Conservation (phyloP, 2,797 vertebrate species). For the Karalla daura region DNA sequence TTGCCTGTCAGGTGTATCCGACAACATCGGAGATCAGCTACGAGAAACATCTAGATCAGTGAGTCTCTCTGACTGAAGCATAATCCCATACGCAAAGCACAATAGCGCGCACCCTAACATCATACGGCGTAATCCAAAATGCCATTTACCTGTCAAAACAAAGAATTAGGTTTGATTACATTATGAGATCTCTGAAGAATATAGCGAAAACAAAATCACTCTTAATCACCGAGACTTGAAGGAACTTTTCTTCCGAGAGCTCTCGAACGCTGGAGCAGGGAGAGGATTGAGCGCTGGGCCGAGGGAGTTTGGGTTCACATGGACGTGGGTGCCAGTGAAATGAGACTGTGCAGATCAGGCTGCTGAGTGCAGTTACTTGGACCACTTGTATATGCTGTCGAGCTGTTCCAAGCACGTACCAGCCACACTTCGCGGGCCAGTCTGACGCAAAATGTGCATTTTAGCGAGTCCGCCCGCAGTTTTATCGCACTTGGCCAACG, state of each 20-base stretch:
- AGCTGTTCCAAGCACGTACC: constrained; percentile 64
- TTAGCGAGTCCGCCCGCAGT: constrained; percentile 26
- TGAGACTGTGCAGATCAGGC: constrained; percentile 62
- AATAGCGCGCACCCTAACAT: constrained; percentile 28
- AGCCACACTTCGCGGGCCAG: constrained; percentile 51
- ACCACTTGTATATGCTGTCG: constrained; percentile 63
- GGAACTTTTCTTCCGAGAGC: constrained; percentile 45
- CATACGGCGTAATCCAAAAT: constrained; percentile 24
- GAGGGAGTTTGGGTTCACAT: constrained; percentile 31
- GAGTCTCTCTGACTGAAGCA: constrained; percentile 25
- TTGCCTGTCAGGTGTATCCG: constrained; percentile 67
- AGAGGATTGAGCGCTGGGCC: constrained; percentile 38
- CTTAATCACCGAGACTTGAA: constrained; percentile 35
- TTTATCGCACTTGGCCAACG: constrained; percentile 50
- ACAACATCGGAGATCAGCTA: constrained; percentile 58
- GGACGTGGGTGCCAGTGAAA: constrained; percentile 49
- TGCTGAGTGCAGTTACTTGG: constrained; percentile 53
- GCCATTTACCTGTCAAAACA: constrained; percentile 44
- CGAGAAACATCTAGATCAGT: constrained; percentile 39
- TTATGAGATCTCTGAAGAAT: constrained; percentile 34
- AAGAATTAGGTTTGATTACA: constrained; percentile 33
- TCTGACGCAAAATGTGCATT: constrained; percentile 51
- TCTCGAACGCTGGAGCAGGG: constrained; percentile 25
- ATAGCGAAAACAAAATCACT: constrained; percentile 31
- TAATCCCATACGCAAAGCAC: constrained; percentile 9